Evolutionary conservation across 2,113 vertebrate species (phyloP).

Genomic region (Amazona vittata): DNA sequence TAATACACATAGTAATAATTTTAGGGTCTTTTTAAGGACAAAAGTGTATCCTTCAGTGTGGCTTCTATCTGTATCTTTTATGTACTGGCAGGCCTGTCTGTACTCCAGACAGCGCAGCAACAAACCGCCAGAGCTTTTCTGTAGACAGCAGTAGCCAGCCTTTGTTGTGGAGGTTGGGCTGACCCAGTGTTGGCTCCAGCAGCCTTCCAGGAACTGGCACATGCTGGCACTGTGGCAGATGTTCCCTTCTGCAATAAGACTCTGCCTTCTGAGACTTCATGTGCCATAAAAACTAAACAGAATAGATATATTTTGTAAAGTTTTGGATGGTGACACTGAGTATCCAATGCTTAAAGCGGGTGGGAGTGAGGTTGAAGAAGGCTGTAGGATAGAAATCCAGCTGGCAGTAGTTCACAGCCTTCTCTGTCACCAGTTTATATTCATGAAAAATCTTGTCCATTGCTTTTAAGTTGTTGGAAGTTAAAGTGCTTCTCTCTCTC

Average conservation of each 20-base stretch:
- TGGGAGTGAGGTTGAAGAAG: background rate
- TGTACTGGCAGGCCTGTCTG: background rate
- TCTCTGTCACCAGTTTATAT: background rate
- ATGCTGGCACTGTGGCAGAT: accelerated
- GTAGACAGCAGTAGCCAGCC: background rate
- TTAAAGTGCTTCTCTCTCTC: background rate
- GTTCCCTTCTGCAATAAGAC: background rate
- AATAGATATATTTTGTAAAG: background rate
- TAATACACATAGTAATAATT: background rate
- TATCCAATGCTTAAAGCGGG: background rate
- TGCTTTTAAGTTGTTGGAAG: background rate
- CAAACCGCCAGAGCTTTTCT: background rate
- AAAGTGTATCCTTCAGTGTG: background rate
- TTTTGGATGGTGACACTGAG: background rate
- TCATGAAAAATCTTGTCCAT: background rate
- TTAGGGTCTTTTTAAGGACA: background rate
- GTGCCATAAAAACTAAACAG: background rate
- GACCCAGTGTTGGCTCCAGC: background rate
- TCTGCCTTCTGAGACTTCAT: background rate
- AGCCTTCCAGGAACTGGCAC: constrained; percentile 5
- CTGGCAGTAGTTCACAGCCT: background rate
- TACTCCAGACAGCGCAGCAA: background rate
- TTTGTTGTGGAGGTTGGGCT: background rate
- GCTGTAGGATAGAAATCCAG: background rate
- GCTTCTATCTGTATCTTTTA: background rate